Evolutionary conservation across 1,140 invertebrate species (phyloP), one percentile per base, ranked within the genome.

Genomic region (Drosophila kohkoa): DNA sequence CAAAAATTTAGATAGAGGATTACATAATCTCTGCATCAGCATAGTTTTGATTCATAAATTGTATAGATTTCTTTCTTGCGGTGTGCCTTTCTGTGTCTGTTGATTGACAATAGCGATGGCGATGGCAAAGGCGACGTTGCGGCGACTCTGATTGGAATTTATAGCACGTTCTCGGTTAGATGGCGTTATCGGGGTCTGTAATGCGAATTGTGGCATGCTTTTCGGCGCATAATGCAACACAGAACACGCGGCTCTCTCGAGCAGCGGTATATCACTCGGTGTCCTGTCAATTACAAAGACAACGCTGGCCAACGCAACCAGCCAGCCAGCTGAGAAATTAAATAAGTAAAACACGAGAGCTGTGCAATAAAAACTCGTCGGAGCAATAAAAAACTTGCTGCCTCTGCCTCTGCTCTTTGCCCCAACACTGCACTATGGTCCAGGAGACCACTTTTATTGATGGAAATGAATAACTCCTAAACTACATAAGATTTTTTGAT

Each of bases 321-420:
- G 5, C 11, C 41, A 43, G 71, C 25, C 57, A 65, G 79, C 64
- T 74, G 73, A 83, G 81, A 81, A 88, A 88, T 88, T 89, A 89
- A 88, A 83, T 83, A 88, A 83, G 80, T 89, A 89, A 89, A 88
- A 75, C 77, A 88, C 77, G 75, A 51, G 54, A 25, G 20, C 20
- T 25, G 35, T 25, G 60, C 83, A 83, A 88, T 89, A 88, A 88
- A 88, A 88, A 80, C 70, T 54, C 68, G 55, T 30, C 41, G 75
- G 55, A 88, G 75, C 72, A 81, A 86, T 74, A 68, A 59, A 75
- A 86, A 78, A 54, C 28, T 38, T 41, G 45, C 43, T 35, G 28
- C 41, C 32, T 30, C 72, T 45, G 25, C 62, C 35, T 25, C 20
- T 25, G 20, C 20, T 25, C 20, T 25, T 25, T 25, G 0, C 20